Evolutionary conservation across 2,797 vertebrate species (phyloP).

Genomic region (Arrhamphus sclerolepis): DNA sequence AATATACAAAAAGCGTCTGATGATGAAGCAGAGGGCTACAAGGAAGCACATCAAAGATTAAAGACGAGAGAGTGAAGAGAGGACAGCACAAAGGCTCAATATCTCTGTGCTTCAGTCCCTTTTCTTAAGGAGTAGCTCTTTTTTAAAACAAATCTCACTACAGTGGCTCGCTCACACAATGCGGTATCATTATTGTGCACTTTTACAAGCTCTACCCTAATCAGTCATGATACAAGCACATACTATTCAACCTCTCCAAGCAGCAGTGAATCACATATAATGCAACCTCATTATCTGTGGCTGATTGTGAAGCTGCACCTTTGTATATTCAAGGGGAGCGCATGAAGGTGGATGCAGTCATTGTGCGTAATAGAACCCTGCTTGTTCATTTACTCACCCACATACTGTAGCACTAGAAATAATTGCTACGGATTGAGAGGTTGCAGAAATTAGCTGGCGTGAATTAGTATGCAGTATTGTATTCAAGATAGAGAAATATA

Average conservation of each 20-base stretch:
- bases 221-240: constrained; percentile 74
- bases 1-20: constrained; percentile 32
- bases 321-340: constrained; percentile 70
- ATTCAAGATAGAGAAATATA: constrained; percentile 20
- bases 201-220: constrained; percentile 64
- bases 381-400: constrained; percentile 55
- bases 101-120: constrained; percentile 31
- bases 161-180: constrained; percentile 63
- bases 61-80: constrained; percentile 49
- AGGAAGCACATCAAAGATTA: constrained; percentile 68
- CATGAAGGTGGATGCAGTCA: constrained; percentile 59
- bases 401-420: constrained; percentile 39
- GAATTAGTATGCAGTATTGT: constrained; percentile 4
- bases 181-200: constrained; percentile 54
- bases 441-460: constrained; percentile 31
- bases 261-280: constrained; percentile 70
- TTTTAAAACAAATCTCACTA: constrained; percentile 58
- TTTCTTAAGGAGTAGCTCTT: constrained; percentile 52
- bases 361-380: constrained; percentile 54
- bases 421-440: constrained; percentile 54
- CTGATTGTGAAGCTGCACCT: constrained; percentile 79
- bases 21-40: constrained; percentile 49
- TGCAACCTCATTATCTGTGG: constrained; percentile 70
- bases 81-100: constrained; percentile 53
- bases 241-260: constrained; percentile 74